phyloP scores from a whole-genome alignment of 2,797 vertebrate species.

The Gastrophryne carolinensis region DNA sequence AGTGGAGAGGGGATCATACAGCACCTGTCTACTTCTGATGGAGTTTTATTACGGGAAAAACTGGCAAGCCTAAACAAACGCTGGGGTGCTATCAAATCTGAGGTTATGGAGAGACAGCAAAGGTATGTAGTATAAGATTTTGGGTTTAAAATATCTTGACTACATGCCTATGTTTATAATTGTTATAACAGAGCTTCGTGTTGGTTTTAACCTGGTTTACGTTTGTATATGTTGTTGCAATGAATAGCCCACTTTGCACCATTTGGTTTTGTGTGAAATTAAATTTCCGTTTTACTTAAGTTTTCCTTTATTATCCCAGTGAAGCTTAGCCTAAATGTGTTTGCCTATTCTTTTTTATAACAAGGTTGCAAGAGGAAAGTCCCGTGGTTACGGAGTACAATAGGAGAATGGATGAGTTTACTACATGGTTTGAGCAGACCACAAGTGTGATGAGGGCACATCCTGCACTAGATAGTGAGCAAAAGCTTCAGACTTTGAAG shows the following conservation, averaged over 20 bases:
- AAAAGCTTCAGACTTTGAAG: constrained; percentile 79
- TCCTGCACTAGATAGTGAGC: constrained; percentile 66
- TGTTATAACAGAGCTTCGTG: too few relatives aligned
- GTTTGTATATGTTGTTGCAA: too few relatives aligned
- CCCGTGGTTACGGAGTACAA: constrained; percentile 76
- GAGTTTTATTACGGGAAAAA: constrained; percentile 84
- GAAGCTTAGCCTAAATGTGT: too few relatives aligned
- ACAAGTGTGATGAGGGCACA: constrained; percentile 70
- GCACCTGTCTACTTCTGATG: constrained; percentile 80
- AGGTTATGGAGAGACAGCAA: constrained; percentile 76
- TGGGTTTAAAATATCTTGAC: too few relatives aligned
- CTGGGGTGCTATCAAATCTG: constrained; percentile 71
- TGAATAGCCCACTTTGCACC: too few relatives aligned
- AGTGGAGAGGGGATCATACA: constrained; percentile 82
- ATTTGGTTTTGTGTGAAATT: too few relatives aligned
- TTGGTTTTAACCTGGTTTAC: too few relatives aligned
- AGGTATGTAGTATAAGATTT: constrained; percentile 70
- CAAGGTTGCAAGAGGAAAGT: constrained; percentile 74
- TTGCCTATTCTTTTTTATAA: too few relatives aligned
- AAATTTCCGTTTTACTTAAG: too few relatives aligned
- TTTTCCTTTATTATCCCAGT: too few relatives aligned
- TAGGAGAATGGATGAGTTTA: constrained; percentile 72
- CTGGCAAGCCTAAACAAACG: constrained; percentile 76
- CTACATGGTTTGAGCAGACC: constrained; percentile 78
- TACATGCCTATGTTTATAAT: too few relatives aligned